Evolutionary conservation across 2,797 vertebrate species (phyloP), one percentile per base, ranked within the genome.

Genomic region (Enteromius anoplus): DNA sequence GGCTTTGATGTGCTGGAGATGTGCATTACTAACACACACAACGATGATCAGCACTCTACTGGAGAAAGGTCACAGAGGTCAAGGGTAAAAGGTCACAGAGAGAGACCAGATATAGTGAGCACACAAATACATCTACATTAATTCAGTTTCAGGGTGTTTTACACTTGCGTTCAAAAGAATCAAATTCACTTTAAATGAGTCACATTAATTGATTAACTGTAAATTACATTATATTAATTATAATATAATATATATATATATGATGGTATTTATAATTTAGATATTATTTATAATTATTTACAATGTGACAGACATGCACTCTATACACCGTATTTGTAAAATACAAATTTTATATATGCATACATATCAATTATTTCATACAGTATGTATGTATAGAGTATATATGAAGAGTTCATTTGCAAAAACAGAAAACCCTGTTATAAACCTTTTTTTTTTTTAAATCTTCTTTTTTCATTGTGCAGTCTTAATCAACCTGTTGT

Each of bases 31-130:
- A 77, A 78, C 23, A 78, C 58, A 55, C 75, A 58, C 29, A 32
- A 12, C 45, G 47, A 87, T 76, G 83, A 80, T 76, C 77, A 75
- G 40, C 71, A 69, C 19, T 47, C 71, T 9, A 32, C 37, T 12
- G 8, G 14, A 21, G 80, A 47, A 76, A 58, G 73, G 40, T 64
- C 68, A 76, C 76, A 55, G 71, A 69, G 60, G 26, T 77, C 66
- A 78, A 72, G 60, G 53, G 23, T 73, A 4, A 78, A 73, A 78
- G 66, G 21, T 75, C 55, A 82, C 34, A 47, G 11, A 60, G 10
- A 53, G 7, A 45, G 23, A 69, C 6, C 81, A 53, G 49, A 45
- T 11, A n/a, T 4, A 23, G 11, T 3, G 37, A 10, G 23, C 12
- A 23, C 17, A 71, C 23, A 47, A 37, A 58, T 26, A 42, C 12